Base-by-base conservation (phyloP, 2,113 vertebrate genomes). In the Geococcyx californianus region DNA sequence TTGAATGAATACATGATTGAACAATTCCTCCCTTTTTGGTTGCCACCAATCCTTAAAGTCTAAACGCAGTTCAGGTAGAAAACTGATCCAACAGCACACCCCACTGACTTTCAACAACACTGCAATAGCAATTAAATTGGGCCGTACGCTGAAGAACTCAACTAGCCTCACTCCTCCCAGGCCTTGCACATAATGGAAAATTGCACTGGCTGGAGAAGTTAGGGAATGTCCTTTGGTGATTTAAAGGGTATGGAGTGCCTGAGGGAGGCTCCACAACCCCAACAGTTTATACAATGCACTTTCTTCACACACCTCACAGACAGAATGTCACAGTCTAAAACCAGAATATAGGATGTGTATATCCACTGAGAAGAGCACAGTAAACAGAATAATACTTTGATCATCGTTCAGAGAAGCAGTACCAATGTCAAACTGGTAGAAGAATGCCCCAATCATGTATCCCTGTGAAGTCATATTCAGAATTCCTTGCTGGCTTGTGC, bases 81-180 rank as follows among this genome's bases (percentile, higher is more conserved):
- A 89, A 40, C 52, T 51, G 58, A 74, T 85, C 45, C 29, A 93
- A 96, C 40, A 97, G 92, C 96, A 88, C 95, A 92, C 69, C 67
- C 93, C 85, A 54, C 52, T 75, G 97, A 59, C 77, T 25, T 51
- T 33, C 51, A 59, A 13, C 24, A 74, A 52, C 62, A 92, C 54
- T 88, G 56, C 90, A 96, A 34, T n/a, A 29, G 31, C 13, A 64
- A 52, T 12, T 63, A 42, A 40, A 60, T 51, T 10, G 4, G 52
- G 38, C 12, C 25, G 2, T 19, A 33, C 2, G 20, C 52, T 89
- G 34, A 19, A 36, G 38, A 77, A 45, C 25, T 82, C 49, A 15
- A 4, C 21, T n/a, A 34, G 20, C 20, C 66, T 68, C 40, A 28
- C 56, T 72, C 21, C 21, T 40, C 68, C 64, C 28, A 55, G 36